Conservation (phyloP, 2,797 vertebrate species). For the Bradypodion ventrale region DNA sequence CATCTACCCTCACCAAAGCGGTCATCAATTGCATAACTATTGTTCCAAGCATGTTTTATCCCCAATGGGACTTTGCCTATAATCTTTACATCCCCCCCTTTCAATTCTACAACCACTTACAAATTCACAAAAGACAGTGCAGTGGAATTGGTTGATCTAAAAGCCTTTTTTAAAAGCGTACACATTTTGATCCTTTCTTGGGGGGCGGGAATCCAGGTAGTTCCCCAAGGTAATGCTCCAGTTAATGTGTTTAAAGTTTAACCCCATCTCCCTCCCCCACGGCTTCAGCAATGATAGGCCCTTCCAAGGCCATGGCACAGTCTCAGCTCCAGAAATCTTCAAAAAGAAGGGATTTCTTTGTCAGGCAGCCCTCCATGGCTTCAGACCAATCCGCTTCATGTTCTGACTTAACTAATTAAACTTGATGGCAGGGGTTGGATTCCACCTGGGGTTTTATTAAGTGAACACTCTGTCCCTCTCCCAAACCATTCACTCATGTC, state of each 20-base stretch:
- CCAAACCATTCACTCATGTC: neutral
- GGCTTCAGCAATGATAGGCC: neutral
- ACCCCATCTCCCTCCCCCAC: neutral
- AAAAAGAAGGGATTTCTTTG: conserved; percentile 18
- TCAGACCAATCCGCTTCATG: neutral
- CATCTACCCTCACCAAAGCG: too few species aligned
- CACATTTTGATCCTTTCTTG: neutral
- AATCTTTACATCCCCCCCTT: neutral
- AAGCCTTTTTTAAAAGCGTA: neutral
- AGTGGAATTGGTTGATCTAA: neutral
- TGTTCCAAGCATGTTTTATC: too few species aligned
- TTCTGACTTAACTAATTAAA: conserved; percentile 24
- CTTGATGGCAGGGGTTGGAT: conserved; percentile 19
- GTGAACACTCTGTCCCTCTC: conserved; percentile 10
- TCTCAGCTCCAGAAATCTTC: neutral
- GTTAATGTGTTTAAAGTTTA: conserved; percentile 43
- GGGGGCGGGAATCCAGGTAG: conserved; percentile 3
- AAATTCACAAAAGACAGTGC: neutral
- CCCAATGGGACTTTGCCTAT: too few species aligned
- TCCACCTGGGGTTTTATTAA: conserved; percentile 35
- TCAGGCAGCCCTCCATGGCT: conserved; percentile 2
- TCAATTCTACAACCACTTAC: neutral
- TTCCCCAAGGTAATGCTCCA: neutral
- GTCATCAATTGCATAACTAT: too few species aligned
- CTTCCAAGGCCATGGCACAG: conserved; percentile 9